Conservation (phyloP, 2,888 invertebrate species). For the Megaustenia siamemsis region DNA sequence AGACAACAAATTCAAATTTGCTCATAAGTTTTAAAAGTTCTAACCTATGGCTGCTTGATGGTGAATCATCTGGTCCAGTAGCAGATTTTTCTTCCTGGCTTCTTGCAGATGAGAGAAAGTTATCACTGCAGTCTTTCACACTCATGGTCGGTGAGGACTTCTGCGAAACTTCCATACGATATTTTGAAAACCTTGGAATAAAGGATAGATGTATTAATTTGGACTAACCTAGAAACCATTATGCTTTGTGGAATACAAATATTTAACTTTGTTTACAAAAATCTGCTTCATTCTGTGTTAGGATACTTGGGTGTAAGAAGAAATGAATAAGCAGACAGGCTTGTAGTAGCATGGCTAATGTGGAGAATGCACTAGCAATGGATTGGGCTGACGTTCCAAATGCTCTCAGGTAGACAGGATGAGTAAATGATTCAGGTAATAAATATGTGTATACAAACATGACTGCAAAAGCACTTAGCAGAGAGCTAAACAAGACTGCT, state of each 20-base stretch:
- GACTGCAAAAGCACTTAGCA: no score
- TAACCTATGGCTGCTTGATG: background rate
- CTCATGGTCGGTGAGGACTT: background rate
- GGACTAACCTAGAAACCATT: background rate
- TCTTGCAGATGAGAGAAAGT: background rate
- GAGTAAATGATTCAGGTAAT: no score
- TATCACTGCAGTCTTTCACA: background rate
- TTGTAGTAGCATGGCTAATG: no score
- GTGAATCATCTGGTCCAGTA: background rate
- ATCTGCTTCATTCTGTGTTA: no score
- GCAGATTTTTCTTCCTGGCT: background rate
- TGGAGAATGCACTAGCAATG: no score
- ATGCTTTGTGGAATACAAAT: background rate
- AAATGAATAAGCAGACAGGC: no score
- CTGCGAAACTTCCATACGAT: constrained; percentile 5
- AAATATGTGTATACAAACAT: no score
- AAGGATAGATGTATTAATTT: background rate
- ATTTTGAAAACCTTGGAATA: constrained; percentile 15
- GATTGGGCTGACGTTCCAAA: no score
- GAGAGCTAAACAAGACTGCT: no score
- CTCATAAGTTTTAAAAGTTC: background rate
- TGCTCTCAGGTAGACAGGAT: no score
- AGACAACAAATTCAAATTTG: background rate
- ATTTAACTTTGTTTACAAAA: background rate
- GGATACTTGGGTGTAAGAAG: no score